Percentiles rank a stretch among this genome's conserved stretches.
phyloP scores from a whole-genome alignment of 2,888 invertebrate species.

The Stenodema calcarata region DNA sequence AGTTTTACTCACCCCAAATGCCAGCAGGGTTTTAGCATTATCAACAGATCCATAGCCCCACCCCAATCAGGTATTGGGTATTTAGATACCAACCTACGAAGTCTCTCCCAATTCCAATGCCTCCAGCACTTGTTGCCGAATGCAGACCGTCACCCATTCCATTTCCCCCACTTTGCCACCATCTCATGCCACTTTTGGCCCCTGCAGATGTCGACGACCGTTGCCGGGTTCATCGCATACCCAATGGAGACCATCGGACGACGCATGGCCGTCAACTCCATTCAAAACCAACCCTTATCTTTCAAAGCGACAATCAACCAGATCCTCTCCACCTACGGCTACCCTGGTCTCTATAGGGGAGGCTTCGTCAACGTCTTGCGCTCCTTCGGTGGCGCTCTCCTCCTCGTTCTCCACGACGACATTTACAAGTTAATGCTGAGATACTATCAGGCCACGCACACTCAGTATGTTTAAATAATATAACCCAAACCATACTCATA shows the following conservation, averaged over 20 bases:
- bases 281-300: background rate
- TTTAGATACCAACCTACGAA: too few relatives aligned
- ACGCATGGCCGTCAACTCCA: background rate
- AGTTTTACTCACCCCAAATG: too few relatives aligned
- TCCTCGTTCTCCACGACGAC: constrained; percentile 23
- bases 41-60: too few relatives aligned
- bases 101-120: too few relatives aligned
- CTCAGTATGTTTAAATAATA: background rate
- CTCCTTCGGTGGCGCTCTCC: constrained; percentile 7
- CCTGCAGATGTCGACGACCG: background rate
- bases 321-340: background rate
- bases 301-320: background rate
- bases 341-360: background rate
- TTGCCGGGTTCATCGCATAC: background rate
- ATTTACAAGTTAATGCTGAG: background rate
- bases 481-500: too few relatives aligned
- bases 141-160: too few relatives aligned
- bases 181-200: background rate
- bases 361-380: constrained; percentile 1
- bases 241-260: constrained; percentile 29
- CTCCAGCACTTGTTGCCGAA: too few relatives aligned
- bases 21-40: too few relatives aligned
- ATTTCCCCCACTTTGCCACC: too few relatives aligned
- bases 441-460: background rate
- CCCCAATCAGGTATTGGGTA: too few relatives aligned